These are phyloP conservation scores for Falco cherrug DNA, from an alignment of 2,797 vertebrate species.

Conservation along the genomic window DNA sequence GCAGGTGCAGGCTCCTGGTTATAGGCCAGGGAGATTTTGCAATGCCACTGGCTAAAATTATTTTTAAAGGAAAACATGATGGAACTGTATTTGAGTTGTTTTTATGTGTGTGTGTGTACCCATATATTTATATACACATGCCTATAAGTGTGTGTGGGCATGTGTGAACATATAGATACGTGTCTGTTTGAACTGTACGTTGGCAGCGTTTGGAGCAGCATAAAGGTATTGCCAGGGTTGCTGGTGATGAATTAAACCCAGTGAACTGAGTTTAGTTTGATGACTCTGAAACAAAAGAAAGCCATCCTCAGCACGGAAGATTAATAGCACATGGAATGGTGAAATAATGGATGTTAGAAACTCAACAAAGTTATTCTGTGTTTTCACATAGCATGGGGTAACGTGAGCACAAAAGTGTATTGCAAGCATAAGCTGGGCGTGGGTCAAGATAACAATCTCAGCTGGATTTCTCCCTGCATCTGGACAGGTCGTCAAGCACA, in stretches of 20 bases:
- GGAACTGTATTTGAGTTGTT: slow-evolving; percentile 68
- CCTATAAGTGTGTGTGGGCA: neutral
- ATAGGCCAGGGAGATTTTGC: slow-evolving; percentile 77
- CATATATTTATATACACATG: neutral
- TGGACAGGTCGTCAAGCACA: neutral
- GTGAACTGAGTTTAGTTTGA: slow-evolving; percentile 40
- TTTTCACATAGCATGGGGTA: neutral
- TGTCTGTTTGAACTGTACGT: slow-evolving; percentile 8
- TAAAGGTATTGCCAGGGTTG: slow-evolving; percentile 54
- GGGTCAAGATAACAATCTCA: neutral
- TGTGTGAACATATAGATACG: neutral
- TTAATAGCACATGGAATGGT: neutral
- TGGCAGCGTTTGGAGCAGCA: slow-evolving; percentile 31
- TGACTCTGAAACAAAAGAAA: slow-evolving; percentile 26
- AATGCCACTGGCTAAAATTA: slow-evolving; percentile 73
- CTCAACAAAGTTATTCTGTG: neutral
- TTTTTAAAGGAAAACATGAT: slow-evolving; percentile 73
- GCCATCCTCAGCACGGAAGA: neutral
- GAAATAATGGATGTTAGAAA: slow-evolving; percentile 20
- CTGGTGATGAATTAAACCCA: slow-evolving; percentile 62
- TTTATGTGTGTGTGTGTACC: neutral
- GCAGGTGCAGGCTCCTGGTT: slow-evolving; percentile 79
- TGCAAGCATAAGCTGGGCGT: neutral
- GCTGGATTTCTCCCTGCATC: neutral
- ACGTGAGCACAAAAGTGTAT: neutral